Evolutionary conservation across 2,888 invertebrate species (phyloP).

Genomic region (Chymomyza procnemis): DNA sequence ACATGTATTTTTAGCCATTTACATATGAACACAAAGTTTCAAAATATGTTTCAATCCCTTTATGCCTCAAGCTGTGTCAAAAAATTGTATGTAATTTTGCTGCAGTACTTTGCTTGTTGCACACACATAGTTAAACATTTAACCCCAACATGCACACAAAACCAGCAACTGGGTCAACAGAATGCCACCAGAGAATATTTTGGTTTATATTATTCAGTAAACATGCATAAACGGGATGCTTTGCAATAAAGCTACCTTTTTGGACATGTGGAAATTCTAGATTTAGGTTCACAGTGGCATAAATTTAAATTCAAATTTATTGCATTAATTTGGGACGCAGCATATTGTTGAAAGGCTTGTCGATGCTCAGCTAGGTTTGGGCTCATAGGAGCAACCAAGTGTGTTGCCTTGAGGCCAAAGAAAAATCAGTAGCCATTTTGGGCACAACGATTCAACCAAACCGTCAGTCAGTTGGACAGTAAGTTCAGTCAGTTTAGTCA

Average conservation of each 20-base stretch:
- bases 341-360: constrained; percentile 49
- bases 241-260: constrained; percentile 1
- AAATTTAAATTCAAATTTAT: constrained; percentile 70
- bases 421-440: not conserved
- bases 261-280: not conserved
- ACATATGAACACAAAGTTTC: not conserved
- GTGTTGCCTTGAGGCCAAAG: not conserved
- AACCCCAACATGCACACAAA: not conserved
- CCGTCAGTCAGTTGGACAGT: not conserved
- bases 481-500: too few species aligned
- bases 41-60: not conserved
- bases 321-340: constrained; percentile 55
- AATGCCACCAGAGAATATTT: not conserved
- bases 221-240: constrained; percentile 25
- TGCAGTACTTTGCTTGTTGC: not conserved
- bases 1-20: not conserved
- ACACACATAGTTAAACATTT: not conserved
- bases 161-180: not conserved
- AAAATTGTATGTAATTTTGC: constrained; percentile 7
- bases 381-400: not conserved
- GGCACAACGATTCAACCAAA: not conserved
- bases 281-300: constrained; percentile 14
- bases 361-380: not conserved
- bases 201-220: constrained; percentile 3
- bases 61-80: constrained; percentile 14